These are phyloP conservation scores for Ciconia nigra DNA, from an alignment of 2,797 vertebrate species.

Conservation along the genomic window DNA sequence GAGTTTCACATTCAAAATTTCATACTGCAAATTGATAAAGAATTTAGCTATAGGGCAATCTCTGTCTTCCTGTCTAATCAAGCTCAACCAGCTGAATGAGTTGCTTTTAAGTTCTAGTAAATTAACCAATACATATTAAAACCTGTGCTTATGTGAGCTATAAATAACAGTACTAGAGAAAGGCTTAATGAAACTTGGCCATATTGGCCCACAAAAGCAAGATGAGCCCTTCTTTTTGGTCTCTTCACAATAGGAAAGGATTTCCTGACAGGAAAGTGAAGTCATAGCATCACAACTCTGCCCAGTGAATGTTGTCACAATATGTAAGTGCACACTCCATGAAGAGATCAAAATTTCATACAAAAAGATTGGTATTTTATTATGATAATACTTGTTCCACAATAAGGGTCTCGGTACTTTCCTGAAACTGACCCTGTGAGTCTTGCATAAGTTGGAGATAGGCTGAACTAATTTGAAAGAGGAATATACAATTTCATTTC, in stretches of 20 bases:
- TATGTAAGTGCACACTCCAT: accelerated
- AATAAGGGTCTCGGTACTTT: neutral
- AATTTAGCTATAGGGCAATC: conserved; percentile 48
- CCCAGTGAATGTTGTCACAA: neutral
- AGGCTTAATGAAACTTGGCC: neutral
- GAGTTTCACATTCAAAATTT: conserved; percentile 62
- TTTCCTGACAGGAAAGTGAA: neutral
- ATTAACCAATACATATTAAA: conserved; percentile 21
- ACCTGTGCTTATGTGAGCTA: neutral
- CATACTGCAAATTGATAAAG: conserved; percentile 49
- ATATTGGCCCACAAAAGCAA: neutral
- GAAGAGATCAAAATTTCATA: neutral
- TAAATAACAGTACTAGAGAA: conserved; percentile 41
- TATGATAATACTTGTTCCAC: neutral
- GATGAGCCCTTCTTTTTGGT: neutral
- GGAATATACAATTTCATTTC: neutral
- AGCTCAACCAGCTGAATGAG: neutral
- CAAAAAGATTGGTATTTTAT: neutral
- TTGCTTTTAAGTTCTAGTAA: conserved; percentile 44
- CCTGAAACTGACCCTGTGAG: neutral
- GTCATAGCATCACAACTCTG: neutral
- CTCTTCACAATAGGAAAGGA: neutral
- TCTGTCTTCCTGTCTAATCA: conserved; percentile 39
- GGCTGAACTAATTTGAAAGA: neutral
- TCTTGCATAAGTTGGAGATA: neutral